Conservation (phyloP, 2,888 invertebrate genomes). For the Epsilonema sp. region DNA sequence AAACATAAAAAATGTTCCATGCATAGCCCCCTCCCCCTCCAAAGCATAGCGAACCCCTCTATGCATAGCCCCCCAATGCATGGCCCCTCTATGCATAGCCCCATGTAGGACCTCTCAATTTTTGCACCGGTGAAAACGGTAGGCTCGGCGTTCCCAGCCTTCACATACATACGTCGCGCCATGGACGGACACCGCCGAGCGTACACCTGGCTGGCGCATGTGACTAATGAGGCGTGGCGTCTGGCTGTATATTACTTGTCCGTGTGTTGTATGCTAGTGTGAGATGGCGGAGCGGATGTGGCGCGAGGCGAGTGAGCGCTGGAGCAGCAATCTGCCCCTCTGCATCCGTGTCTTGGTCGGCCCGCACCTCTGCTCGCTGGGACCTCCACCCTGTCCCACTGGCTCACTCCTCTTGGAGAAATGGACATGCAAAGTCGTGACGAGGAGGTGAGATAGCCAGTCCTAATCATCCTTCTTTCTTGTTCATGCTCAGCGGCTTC, state of each 20-base stretch:
- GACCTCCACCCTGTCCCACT: constrained; percentile 29
- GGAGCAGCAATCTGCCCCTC: constrained; percentile 44
- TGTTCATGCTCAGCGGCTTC: constrained; percentile 9
- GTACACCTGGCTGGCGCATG: not conserved
- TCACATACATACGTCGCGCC: not conserved
- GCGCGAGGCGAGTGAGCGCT: too few relatives aligned
- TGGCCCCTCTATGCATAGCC: too few relatives aligned
- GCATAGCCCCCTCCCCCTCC: too few relatives aligned
- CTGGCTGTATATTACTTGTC: not conserved
- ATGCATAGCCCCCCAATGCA: too few relatives aligned
- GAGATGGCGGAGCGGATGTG: not conserved
- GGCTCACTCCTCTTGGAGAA: constrained; percentile 46
- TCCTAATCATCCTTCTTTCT: too few relatives aligned
- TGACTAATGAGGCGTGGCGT: not conserved
- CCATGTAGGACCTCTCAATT: too few relatives aligned
- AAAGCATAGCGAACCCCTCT: too few relatives aligned
- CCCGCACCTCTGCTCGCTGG: constrained; percentile 47
- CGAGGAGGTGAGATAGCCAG: constrained; percentile 43
- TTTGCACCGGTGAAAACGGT: too few relatives aligned
- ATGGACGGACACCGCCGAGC: too few relatives aligned
- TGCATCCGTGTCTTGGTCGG: constrained; percentile 60
- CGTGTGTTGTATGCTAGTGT: not conserved
- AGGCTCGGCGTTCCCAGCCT: not conserved
- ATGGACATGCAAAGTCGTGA: constrained; percentile 52
- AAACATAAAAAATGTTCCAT: too few relatives aligned